Percentiles rank a stretch among this genome's conserved stretches.
Conservation (phyloP, 2,113 vertebrate genomes). For the Cettia cetti region DNA sequence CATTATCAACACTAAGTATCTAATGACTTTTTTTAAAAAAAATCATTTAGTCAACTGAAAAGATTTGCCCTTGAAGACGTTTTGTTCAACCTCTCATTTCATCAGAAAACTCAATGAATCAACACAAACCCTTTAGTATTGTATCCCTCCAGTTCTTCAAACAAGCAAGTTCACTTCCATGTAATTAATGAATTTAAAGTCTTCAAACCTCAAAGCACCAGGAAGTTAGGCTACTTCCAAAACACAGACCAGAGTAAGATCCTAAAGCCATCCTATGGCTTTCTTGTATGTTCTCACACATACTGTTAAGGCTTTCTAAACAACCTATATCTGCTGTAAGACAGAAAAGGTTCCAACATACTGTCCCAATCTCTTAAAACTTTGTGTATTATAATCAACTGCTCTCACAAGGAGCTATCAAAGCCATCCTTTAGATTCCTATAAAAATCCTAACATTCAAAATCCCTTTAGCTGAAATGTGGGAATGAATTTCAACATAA, state of each 20-base stretch:
- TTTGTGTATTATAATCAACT: background rate
- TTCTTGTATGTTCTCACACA: background rate
- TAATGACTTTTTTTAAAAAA: background rate
- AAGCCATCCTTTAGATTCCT: background rate
- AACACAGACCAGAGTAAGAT: background rate
- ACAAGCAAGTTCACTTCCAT: background rate
- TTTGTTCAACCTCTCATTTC: background rate
- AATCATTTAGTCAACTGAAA: background rate
- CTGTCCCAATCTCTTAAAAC: background rate
- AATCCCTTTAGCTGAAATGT: background rate
- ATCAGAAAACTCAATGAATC: background rate
- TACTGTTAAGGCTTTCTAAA: background rate
- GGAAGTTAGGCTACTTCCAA: background rate
- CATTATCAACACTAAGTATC: background rate
- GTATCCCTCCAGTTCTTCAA: background rate
- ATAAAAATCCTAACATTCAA: background rate
- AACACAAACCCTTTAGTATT: background rate
- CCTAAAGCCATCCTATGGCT: background rate
- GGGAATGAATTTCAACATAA: background rate
- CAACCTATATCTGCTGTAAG: background rate
- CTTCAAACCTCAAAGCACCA: background rate
- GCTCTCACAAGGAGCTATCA: background rate
- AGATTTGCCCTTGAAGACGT: background rate
- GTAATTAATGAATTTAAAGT: background rate
- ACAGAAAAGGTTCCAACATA: background rate